Conservation (phyloP, 2,797 vertebrate species). For the Mustela erminea region DNA sequence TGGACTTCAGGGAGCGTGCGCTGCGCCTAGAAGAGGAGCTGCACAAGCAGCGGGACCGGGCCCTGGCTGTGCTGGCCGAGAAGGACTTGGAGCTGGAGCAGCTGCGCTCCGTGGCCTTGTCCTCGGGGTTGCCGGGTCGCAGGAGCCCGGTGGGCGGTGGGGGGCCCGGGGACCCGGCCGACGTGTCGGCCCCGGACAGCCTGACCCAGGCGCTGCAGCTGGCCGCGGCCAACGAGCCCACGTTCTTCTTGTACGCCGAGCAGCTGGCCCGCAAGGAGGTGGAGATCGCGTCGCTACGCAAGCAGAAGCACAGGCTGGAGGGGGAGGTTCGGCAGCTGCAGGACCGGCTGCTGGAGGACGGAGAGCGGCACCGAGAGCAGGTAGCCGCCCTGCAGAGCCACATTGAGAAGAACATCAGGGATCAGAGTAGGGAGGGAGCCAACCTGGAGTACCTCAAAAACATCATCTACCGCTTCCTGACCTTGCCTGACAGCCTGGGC, state of each 20-base stretch:
- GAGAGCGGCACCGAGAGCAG: constrained; percentile 91
- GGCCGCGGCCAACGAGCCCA: constrained; percentile 87
- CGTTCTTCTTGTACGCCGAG: constrained; percentile 94
- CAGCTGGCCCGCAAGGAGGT: constrained; percentile 96
- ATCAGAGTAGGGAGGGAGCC: constrained; percentile 94
- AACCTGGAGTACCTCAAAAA: constrained; percentile 99
- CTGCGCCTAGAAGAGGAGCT: constrained; percentile 94
- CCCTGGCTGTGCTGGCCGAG: constrained; percentile 94
- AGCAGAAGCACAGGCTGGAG: constrained; percentile 93
- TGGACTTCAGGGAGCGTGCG: constrained; percentile 90
- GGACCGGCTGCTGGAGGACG: constrained; percentile 89
- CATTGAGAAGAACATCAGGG: constrained; percentile 92
- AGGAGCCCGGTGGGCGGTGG: constrained; percentile 1
- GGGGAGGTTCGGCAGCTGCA: constrained; percentile 91
- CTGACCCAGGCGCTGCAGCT: constrained; percentile 79
- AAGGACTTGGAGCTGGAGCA: constrained; percentile 95
- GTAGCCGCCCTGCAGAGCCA: constrained; percentile 82
- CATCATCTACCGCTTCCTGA: constrained; percentile 94
- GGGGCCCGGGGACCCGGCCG: fast-evolving
- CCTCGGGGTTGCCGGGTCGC: constrained; percentile 77
- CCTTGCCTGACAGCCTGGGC: constrained; percentile 92
- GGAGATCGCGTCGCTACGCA: constrained; percentile 90
- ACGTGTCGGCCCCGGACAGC: constrained; percentile 19
- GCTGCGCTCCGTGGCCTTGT: constrained; percentile 85
- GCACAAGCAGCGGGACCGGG: constrained; percentile 95